These are phyloP conservation scores for Rhinatrema bivittatum DNA, from an alignment of 2,797 vertebrate species.

Conservation along the genomic window DNA sequence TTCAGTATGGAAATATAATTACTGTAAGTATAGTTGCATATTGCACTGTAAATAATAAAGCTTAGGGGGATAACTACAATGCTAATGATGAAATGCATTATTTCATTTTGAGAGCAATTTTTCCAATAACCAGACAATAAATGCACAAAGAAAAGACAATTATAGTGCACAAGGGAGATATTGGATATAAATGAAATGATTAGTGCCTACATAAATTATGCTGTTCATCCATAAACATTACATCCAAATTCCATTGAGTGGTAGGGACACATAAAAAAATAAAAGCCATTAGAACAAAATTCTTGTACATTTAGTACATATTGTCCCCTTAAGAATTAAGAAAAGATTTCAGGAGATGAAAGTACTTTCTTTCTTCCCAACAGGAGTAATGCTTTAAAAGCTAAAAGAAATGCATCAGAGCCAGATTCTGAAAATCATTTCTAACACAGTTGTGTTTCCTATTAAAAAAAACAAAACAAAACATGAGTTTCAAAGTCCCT, in stretches of 20 bases:
- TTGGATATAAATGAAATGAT: conserved; percentile 14
- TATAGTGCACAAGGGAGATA: conserved; percentile 2
- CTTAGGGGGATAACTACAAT: conserved; percentile 3
- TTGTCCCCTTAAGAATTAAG: not conserved
- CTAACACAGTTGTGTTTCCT: too few species aligned
- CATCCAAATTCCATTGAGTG: not conserved
- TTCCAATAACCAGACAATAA: conserved; percentile 11
- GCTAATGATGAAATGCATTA: conserved; percentile 7
- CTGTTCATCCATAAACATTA: conserved; percentile 4
- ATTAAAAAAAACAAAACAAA: too few species aligned
- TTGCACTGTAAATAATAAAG: not conserved
- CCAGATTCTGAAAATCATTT: not conserved
- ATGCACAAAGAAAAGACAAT: conserved; percentile 5
- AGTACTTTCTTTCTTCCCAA: not conserved
- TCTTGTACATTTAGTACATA: not conserved
- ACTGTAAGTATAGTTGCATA: conserved; percentile 3
- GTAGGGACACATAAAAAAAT: not conserved
- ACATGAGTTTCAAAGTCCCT: too few species aligned
- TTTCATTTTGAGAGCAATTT: conserved; percentile 12
- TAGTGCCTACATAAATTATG: conserved; percentile 9
- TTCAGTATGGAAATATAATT: conserved; percentile 14
- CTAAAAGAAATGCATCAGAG: not conserved
- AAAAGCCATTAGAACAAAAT: conserved; percentile 2
- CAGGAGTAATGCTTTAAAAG: too few species aligned
- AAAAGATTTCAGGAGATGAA: not conserved